Conservation (phyloP, 2,113 vertebrate species). For the Carlito syrichta region DNA sequence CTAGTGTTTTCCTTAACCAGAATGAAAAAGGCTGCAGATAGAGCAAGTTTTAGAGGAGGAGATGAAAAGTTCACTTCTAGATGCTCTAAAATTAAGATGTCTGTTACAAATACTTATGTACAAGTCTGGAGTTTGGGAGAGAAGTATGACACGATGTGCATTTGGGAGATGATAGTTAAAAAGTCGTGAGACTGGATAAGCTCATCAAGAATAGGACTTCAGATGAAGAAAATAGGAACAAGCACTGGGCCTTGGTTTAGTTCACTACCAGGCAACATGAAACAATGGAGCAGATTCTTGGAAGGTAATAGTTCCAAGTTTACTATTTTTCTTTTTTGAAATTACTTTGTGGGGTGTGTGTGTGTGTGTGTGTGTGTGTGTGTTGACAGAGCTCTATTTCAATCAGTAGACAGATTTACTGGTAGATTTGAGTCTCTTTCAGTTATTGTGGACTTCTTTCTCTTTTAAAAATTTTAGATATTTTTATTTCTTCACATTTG, state of each 20-base stretch:
- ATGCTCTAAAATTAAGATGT: background rate
- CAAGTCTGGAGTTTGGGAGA: background rate
- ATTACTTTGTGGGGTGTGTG: background rate
- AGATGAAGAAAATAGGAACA: background rate
- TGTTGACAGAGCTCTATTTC: background rate
- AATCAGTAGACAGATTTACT: background rate
- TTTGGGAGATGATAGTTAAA: background rate
- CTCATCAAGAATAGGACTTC: background rate
- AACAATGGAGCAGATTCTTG: background rate
- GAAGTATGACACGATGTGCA: background rate
- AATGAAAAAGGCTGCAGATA: background rate
- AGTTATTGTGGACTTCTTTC: background rate
- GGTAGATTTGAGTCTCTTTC: background rate
- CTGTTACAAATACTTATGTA: background rate
- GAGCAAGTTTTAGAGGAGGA: background rate
- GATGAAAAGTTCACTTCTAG: background rate
- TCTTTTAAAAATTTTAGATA: conserved; percentile 9
- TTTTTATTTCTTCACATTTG: conserved; percentile 69
- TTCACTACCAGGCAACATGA: background rate
- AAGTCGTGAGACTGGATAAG: background rate
- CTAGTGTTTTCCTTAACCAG: background rate
- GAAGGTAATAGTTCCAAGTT: background rate
- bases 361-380: background rate
- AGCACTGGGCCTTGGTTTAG: background rate
- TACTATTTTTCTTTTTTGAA: background rate